Percentiles rank a stretch among this genome's conserved stretches.
phyloP scores from a whole-genome alignment of 2,888 invertebrate species.

The Orthonevra nobilis region DNA sequence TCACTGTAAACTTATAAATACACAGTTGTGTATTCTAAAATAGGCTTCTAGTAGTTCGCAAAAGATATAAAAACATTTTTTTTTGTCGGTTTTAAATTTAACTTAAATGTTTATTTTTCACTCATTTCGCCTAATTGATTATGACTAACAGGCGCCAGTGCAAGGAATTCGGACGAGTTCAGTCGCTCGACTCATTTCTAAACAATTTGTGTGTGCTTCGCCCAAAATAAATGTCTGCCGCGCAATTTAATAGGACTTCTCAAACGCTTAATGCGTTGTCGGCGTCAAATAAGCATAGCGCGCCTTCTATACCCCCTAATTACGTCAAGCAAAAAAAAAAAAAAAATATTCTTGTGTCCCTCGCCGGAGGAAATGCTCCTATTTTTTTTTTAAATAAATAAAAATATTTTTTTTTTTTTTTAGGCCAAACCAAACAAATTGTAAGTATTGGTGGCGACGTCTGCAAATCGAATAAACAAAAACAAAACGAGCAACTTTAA shows the following conservation, averaged over 20 bases:
- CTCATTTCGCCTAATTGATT: constrained; percentile 42
- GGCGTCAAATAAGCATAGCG: constrained; percentile 4
- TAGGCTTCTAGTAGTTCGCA: background rate
- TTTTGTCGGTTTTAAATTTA: too few relatives aligned
- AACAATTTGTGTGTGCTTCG: constrained; percentile 33
- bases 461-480: constrained; percentile 24
- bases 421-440: too few relatives aligned
- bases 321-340: background rate
- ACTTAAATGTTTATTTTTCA: constrained; percentile 37
- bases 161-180: constrained; percentile 46
- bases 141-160: constrained; percentile 57
- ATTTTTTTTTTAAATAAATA: too few relatives aligned
- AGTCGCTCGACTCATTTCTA: constrained; percentile 39
- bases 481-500: constrained; percentile 20
- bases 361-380: background rate
- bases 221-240: constrained; percentile 50
- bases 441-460: constrained; percentile 1
- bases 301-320: constrained; percentile 33
- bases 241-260: constrained; percentile 28
- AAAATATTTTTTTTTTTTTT: constrained; percentile 18
- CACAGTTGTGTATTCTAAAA: background rate
- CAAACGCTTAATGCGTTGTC: constrained; percentile 16
- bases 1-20: constrained; percentile 5
- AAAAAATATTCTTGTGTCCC: constrained; percentile 4
- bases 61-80: constrained; percentile 4